Percentiles rank a stretch among this genome's conserved stretches.
Evolutionary conservation across 2,888 invertebrate genomes (phyloP).

Genomic region (Agriopis marginaria): DNA sequence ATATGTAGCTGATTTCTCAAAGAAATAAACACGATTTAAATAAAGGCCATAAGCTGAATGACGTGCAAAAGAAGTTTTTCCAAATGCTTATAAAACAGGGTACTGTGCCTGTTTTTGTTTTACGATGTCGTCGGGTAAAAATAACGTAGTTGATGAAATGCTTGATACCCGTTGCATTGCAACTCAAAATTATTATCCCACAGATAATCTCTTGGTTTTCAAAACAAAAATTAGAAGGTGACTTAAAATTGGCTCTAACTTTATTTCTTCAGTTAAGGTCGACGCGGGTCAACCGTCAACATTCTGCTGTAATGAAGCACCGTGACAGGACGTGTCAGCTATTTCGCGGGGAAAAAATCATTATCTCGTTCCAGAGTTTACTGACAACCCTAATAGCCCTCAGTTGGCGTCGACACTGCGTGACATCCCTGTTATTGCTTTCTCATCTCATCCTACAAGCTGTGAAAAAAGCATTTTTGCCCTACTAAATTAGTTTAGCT

Average conservation of each 20-base stretch:
- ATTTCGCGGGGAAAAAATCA: conserved; percentile 53
- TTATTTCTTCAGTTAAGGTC: conserved; percentile 39
- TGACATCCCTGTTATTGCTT: conserved; percentile 52
- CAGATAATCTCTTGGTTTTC: neutral
- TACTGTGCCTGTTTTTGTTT: too few relatives aligned
- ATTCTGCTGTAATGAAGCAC: conserved; percentile 56
- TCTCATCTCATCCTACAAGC: conserved; percentile 42
- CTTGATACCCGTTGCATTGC: too few relatives aligned
- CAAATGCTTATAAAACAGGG: too few relatives aligned
- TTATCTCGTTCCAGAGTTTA: conserved; percentile 51
- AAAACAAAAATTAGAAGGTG: conserved; percentile 8
- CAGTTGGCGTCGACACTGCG: conserved; percentile 49
- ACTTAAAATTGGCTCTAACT: conserved; percentile 21
- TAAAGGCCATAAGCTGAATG: too few relatives aligned
- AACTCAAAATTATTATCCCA: too few relatives aligned
- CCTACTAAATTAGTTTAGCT: conserved; percentile 5
- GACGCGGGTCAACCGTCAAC: conserved; percentile 48
- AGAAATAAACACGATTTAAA: too few relatives aligned
- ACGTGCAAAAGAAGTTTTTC: too few relatives aligned
- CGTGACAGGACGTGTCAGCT: conserved; percentile 56
- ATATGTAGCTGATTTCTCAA: too few relatives aligned
- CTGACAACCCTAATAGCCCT: conserved; percentile 59
- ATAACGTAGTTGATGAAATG: too few relatives aligned
- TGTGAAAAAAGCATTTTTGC: conserved; percentile 17
- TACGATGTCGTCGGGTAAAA: too few relatives aligned